These are phyloP conservation scores for Chloromyia formosa DNA, from an alignment of 2,888 invertebrate genomes.

Conservation along the genomic window DNA sequence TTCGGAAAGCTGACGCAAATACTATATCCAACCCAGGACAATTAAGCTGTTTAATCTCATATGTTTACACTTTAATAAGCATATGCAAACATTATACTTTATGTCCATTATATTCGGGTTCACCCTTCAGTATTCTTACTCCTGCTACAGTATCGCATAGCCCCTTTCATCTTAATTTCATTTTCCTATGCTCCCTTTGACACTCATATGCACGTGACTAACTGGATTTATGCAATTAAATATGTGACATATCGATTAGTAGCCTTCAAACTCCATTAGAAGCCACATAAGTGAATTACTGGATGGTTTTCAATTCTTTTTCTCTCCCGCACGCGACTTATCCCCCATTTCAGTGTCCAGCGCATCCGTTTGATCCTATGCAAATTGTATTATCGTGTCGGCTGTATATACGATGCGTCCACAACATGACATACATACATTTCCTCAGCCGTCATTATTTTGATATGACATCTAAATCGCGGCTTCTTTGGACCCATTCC, in stretches of 20 bases:
- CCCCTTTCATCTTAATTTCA: no score
- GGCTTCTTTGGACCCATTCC: not conserved
- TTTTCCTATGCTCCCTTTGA: not conserved
- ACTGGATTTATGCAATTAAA: slow-evolving; percentile 26
- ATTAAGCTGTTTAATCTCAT: no score
- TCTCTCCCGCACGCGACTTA: slow-evolving; percentile 11
- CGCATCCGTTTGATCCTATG: slow-evolving; percentile 45
- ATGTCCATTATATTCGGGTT: no score
- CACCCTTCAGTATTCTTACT: no score
- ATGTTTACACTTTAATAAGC: no score
- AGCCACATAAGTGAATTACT: slow-evolving; percentile 36
- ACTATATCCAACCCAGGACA: no score
- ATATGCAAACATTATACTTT: no score
- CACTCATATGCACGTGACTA: slow-evolving; percentile 34
- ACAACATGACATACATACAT: not conserved
- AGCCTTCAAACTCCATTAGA: slow-evolving; percentile 29
- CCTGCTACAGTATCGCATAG: no score
- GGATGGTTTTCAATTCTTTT: slow-evolving; percentile 5
- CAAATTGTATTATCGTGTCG: slow-evolving; percentile 45
- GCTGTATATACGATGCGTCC: slow-evolving; percentile 41
- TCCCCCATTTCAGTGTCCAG: slow-evolving; percentile 19
- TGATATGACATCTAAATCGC: not conserved
- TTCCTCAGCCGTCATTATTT: not conserved
- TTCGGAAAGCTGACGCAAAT: no score
- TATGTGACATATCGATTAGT: slow-evolving; percentile 29